phyloP scores from a whole-genome alignment of 2,888 invertebrate genomes.

The Phyllotreta striolata region DNA sequence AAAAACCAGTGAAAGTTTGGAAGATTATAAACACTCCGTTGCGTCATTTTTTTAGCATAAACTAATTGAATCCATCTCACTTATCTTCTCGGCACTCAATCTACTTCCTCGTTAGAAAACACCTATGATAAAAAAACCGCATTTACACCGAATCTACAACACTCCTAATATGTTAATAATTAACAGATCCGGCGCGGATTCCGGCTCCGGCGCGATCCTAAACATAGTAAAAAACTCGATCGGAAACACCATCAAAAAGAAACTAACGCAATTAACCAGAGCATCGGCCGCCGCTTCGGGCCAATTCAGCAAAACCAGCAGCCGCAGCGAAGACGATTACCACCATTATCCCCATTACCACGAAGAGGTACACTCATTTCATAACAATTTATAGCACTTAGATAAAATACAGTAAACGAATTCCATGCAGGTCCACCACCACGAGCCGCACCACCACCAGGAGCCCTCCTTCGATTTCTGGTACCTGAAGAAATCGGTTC shows the following conservation, averaged over 20 bases:
- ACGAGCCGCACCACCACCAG: conserved; percentile 48
- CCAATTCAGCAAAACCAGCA: conserved; percentile 62
- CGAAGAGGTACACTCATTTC: conserved; percentile 1
- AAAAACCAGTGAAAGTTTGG: no score
- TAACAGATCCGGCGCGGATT: conserved; percentile 56
- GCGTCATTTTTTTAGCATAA: no score
- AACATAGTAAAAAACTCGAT: conserved; percentile 46
- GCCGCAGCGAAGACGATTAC: conserved; percentile 55
- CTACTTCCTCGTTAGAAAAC: no score
- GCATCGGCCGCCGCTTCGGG: conserved; percentile 65
- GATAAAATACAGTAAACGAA: neutral
- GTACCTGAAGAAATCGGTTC: conserved; percentile 82
- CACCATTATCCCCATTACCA: conserved; percentile 30
- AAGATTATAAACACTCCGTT: no score
- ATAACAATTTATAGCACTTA: conserved; percentile 4
- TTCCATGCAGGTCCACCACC: conserved; percentile 9
- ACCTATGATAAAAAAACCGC: neutral
- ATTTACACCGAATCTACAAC: neutral
- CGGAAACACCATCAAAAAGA: conserved; percentile 63
- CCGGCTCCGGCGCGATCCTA: conserved; percentile 51
- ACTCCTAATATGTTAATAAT: conserved; percentile 9
- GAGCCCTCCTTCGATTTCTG: conserved; percentile 60
- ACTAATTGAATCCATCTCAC: no score
- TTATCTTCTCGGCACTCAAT: no score
- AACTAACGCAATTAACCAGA: conserved; percentile 65